Evolutionary conservation across 2,888 invertebrate species (phyloP).

Genomic region (Cerastoderma edule): DNA sequence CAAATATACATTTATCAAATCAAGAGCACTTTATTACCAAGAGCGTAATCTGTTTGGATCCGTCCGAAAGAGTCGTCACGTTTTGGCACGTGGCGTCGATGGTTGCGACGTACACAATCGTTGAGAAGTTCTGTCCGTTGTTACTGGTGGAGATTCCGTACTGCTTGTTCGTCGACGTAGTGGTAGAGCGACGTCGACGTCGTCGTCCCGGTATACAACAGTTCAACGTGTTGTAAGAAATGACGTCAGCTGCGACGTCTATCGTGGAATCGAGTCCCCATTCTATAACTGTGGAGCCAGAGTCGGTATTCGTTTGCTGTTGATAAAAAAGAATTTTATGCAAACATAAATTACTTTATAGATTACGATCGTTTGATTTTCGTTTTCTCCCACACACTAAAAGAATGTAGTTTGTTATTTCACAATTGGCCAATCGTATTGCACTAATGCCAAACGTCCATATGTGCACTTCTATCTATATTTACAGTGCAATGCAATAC

Average conservation of each 20-base stretch:
- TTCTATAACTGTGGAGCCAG: not conserved
- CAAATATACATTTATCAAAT: not conserved
- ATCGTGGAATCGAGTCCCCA: not conserved
- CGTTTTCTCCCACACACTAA: not conserved
- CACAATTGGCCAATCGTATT: not conserved
- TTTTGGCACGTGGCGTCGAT: slow-evolving; percentile 13
- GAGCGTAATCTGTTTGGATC: slow-evolving; percentile 7
- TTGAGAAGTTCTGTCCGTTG: slow-evolving; percentile 8
- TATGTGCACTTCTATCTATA: no score
- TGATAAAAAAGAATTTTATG: not conserved
- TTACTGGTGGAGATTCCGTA: slow-evolving; percentile 1
- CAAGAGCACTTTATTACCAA: not conserved
- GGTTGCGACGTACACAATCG: not conserved
- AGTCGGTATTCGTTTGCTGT: not conserved
- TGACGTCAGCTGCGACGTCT: not conserved
- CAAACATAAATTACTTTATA: not conserved
- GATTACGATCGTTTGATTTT: no score
- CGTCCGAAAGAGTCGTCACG: slow-evolving; percentile 2
- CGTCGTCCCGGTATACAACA: slow-evolving; percentile 12
- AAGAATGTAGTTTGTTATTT: not conserved
- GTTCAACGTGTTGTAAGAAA: not conserved
- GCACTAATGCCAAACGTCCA: no score
- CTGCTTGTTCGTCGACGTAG: not conserved
- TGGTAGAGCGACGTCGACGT: not conserved
- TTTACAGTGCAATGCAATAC: no score